Conservation (phyloP, 2,113 vertebrate species). For the Colossoma macropomum region DNA sequence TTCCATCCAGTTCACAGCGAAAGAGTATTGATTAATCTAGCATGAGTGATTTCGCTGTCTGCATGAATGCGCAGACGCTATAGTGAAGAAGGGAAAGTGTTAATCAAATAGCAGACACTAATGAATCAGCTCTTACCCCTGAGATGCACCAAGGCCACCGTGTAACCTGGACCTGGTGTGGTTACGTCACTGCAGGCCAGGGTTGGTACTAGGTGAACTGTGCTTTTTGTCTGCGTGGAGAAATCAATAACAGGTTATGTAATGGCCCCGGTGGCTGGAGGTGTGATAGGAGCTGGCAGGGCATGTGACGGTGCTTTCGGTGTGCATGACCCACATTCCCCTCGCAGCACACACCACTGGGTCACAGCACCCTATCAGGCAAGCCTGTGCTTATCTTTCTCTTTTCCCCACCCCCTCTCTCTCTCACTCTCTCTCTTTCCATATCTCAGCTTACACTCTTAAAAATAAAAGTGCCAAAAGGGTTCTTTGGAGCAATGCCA, state of each 20-base stretch:
- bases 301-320: conserved; percentile 75
- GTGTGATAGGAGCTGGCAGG: conserved; percentile 76
- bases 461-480: background rate
- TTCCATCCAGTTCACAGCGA: conserved; percentile 27
- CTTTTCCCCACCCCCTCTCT: background rate
- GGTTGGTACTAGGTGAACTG: conserved; percentile 57
- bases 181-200: conserved; percentile 47
- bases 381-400: background rate
- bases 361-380: conserved; percentile 37
- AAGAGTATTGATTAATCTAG: conserved; percentile 44
- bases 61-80: background rate
- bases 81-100: background rate
- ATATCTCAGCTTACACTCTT: background rate
- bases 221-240: conserved; percentile 42
- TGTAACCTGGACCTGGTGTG: conserved; percentile 47
- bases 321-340: conserved; percentile 74
- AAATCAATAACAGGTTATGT: conserved; percentile 79
- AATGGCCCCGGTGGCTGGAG: conserved; percentile 74
- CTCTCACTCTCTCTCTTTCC: background rate
- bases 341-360: conserved; percentile 32
- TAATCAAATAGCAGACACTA: background rate
- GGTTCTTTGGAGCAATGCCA: background rate
- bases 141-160: conserved; percentile 34
- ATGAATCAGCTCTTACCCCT: background rate
- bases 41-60: conserved; percentile 29